Evolutionary conservation across 2,113 vertebrate species (phyloP).

Genomic region (Myxocyprinus asiaticus): DNA sequence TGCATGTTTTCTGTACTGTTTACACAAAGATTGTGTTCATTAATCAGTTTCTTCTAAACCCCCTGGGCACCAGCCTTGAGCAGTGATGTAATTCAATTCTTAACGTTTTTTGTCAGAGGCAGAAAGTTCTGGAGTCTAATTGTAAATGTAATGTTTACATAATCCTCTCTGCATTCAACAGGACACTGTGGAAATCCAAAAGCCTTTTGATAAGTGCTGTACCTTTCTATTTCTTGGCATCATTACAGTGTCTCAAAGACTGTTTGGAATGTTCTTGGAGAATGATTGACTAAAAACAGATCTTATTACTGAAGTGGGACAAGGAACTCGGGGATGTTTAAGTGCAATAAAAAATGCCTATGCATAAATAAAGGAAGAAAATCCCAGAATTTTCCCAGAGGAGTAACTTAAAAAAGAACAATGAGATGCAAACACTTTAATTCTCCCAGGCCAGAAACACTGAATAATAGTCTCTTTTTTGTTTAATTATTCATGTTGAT

Average conservation of each 20-base stretch:
- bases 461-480: constrained; percentile 67
- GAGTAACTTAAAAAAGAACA: constrained; percentile 59
- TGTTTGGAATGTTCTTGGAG: constrained; percentile 54
- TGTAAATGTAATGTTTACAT: constrained; percentile 62
- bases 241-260: constrained; percentile 65
- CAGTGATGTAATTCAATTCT: constrained; percentile 61
- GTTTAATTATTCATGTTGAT: constrained; percentile 76
- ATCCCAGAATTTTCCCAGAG: constrained; percentile 52
- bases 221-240: constrained; percentile 57
- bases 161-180: constrained; percentile 63
- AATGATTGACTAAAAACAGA: constrained; percentile 51
- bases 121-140: constrained; percentile 63
- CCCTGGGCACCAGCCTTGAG: constrained; percentile 42
- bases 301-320: constrained; percentile 50
- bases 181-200: constrained; percentile 53
- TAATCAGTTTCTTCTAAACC: constrained; percentile 54
- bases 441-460: constrained; percentile 61
- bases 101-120: constrained; percentile 57
- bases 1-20: constrained; percentile 37
- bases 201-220: constrained; percentile 66
- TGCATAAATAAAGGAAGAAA: constrained; percentile 30
- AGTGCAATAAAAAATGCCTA: constrained; percentile 40
- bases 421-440: constrained; percentile 64
- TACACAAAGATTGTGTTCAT: constrained; percentile 51
- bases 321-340: constrained; percentile 54